phyloP scores from a whole-genome alignment of 2,113 vertebrate species.

The Mustelus asterias region DNA sequence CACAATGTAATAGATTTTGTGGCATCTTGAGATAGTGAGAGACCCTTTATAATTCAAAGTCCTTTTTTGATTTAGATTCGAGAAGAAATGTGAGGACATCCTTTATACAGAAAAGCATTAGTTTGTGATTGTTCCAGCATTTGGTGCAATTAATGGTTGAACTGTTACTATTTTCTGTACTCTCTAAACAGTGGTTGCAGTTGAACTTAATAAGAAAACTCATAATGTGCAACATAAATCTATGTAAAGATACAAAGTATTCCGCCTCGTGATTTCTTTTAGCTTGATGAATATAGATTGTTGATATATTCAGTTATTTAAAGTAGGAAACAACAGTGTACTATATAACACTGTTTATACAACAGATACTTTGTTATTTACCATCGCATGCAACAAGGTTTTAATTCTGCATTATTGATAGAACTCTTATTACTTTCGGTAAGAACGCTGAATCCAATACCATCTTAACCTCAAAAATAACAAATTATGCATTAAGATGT shows the following conservation, averaged over 20 bases:
- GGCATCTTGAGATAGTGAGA: neutral
- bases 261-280: neutral
- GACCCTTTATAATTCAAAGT: neutral
- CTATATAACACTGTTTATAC: neutral
- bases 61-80: neutral
- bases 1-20: neutral
- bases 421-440: neutral
- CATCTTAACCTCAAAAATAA: neutral
- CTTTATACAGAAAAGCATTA: neutral
- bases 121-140: neutral
- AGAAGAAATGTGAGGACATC: neutral
- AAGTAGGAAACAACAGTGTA: neutral
- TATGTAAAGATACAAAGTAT: neutral
- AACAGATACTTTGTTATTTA: neutral
- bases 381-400: neutral
- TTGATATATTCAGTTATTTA: neutral
- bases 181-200: neutral
- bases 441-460: neutral
- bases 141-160: neutral
- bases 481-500: neutral
- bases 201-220: neutral
- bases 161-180: neutral
- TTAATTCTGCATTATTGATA: neutral
- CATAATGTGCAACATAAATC: neutral
- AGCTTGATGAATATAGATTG: neutral